Evolutionary conservation across 2,113 vertebrate genomes (phyloP), one percentile per base, ranked within the genome.

Genomic region (Eonycteris spelaea): DNA sequence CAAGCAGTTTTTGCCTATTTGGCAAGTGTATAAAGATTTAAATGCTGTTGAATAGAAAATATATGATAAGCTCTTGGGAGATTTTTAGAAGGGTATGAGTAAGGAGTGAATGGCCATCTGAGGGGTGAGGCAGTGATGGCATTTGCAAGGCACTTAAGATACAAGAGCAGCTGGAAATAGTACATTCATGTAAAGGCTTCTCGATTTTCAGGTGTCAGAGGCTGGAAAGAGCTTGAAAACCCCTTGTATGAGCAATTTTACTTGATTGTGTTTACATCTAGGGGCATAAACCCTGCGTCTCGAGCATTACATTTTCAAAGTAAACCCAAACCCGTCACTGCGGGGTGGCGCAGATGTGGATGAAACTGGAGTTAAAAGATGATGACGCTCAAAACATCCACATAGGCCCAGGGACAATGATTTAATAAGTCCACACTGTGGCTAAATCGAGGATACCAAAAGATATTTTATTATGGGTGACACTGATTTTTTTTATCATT

Each of bases 21-120:
- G 96, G 90, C 93, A 82, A 98, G 97, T 96, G 96, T 91, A 96
- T 98, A 96, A 97, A 97, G 95, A 97, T 97, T 97, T 97, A 97
- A 97, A 97, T 97, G 79, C 84, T 91, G 97, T 45, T 63, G 93
- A 86, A 86, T 85, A 61, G 97, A 87, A 96, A 97, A 97, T 97
- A 97, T 98, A 95, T 95, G 78, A 79, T 78, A 65, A 51, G 75
- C 77, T 87, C 78, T 94, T 65, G n/a, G 78, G 84, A 96, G 94
- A 93, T 91, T 94, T 96, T 93, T 70, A 93, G 94, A 75, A 92
- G 91, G 59, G 91, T 77, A 87, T 53, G 71, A 80, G 93, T 90
- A 93, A 86, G 95, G 95, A 97, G 95, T 97, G 97, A 97, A 98
- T 98, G 96, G 97, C 96, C 96, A 96, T 96, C 95, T 86, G 67